A percentile compares a stretch with the other conserved stretches of the same genome.
Conservation (phyloP, 1,140 invertebrate genomes). For the Drosophila lowei region DNA sequence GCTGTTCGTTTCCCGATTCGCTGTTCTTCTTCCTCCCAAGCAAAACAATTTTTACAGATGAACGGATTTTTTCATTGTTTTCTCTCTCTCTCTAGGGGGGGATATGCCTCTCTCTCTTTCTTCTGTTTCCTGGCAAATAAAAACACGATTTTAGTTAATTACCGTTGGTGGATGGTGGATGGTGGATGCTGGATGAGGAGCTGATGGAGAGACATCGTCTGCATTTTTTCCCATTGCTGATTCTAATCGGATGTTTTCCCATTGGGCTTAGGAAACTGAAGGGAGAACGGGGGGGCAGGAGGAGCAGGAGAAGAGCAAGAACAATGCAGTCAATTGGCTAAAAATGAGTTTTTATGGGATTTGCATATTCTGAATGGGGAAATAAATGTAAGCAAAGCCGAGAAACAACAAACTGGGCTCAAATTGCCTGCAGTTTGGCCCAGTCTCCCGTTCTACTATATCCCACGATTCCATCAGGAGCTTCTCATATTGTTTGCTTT, state of each 20-base stretch:
- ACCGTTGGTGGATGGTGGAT: constrained; percentile 20
- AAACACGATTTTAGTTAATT: constrained; percentile 71
- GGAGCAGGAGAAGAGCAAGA: constrained; percentile 35
- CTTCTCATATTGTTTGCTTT: constrained; percentile 32
- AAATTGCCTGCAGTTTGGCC: constrained; percentile 37
- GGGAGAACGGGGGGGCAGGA: constrained; percentile 1
- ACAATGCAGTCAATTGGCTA: constrained; percentile 75
- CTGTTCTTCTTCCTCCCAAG: constrained; percentile 40
- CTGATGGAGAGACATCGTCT: constrained; percentile 29
- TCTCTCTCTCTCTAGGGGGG: constrained; percentile 8
- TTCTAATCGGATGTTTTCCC: constrained; percentile 38
- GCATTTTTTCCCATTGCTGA: constrained; percentile 45
- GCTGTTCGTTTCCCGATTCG: constrained; percentile 30
- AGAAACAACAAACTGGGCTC: constrained; percentile 19
- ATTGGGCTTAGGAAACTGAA: constrained; percentile 2
- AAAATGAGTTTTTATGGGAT: constrained; percentile 80
- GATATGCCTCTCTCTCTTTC: background rate
- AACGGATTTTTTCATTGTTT: constrained; percentile 61
- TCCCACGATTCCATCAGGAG: constrained; percentile 6
- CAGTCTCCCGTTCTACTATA: constrained; percentile 16
- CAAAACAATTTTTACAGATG: constrained; percentile 69
- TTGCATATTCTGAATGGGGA: constrained; percentile 74
- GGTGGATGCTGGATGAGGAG: background rate
- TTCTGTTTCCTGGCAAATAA: constrained; percentile 40
- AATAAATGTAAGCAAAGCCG: constrained; percentile 64